Evolutionary conservation across 2,888 invertebrate species (phyloP).

Genomic region (Cordilura impudica): DNA sequence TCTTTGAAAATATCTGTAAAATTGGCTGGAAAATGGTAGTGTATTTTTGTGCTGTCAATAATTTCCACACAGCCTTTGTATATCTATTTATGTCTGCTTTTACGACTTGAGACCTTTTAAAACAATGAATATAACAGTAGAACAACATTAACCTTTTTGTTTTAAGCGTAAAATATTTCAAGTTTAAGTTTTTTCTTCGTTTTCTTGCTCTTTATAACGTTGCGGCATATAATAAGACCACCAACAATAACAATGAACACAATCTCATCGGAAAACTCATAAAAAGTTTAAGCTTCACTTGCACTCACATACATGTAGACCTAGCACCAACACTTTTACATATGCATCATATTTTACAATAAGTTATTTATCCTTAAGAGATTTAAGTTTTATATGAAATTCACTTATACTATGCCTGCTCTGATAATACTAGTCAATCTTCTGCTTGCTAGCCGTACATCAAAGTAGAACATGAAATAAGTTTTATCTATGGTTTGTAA

Average conservation of each 20-base stretch:
- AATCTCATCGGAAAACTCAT: neutral
- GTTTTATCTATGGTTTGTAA: too few species aligned
- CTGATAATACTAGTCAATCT: neutral
- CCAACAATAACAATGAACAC: neutral
- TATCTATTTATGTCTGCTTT: neutral
- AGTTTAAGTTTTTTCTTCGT: neutral
- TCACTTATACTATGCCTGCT: constrained; percentile 11
- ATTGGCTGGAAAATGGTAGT: too few species aligned
- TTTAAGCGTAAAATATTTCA: constrained; percentile 11
- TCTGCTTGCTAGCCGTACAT: too few species aligned
- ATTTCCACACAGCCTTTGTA: too few species aligned
- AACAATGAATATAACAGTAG: constrained; percentile 6
- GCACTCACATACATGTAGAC: neutral
- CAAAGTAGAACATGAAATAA: too few species aligned
- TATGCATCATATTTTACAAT: neutral
- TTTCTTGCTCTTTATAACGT: neutral
- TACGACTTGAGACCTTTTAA: neutral
- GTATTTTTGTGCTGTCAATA: too few species aligned
- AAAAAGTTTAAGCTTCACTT: constrained; percentile 5
- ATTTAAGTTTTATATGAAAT: constrained; percentile 14
- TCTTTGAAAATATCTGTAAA: too few species aligned
- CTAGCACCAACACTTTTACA: neutral
- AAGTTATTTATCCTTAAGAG: constrained; percentile 5
- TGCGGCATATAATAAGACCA: neutral
- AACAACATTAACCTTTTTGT: neutral